Conservation (phyloP, 1,140 invertebrate genomes). For the Cataglyphis hispanica region DNA sequence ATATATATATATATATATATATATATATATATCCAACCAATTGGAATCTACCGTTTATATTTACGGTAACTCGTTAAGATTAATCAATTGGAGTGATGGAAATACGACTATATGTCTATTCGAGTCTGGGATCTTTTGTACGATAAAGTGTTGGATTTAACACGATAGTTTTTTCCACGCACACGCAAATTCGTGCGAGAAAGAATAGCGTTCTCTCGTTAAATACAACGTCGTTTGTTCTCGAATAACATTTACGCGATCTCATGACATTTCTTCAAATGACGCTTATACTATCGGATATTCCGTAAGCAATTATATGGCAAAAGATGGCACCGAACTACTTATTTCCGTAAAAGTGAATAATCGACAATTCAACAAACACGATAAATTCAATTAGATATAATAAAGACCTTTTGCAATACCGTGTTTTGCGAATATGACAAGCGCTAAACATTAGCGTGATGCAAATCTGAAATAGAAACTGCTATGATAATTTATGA, state of each 20-base stretch:
- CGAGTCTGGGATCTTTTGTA: constrained; percentile 33
- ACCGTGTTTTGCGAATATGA: not conserved
- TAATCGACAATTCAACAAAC: constrained; percentile 28
- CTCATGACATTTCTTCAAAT: constrained; percentile 12
- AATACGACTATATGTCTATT: constrained; percentile 23
- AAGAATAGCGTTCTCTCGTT: constrained; percentile 22
- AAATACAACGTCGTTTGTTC: constrained; percentile 29
- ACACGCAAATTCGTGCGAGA: not conserved
- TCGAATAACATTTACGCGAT: constrained; percentile 25
- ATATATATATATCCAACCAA: constrained; percentile 31
- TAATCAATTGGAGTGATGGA: constrained; percentile 25
- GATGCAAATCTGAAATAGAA: not conserved
- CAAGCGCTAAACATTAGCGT: constrained; percentile 15
- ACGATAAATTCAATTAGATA: constrained; percentile 40
- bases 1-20: too few species aligned
- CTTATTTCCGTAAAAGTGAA: constrained; percentile 38
- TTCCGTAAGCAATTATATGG: constrained; percentile 46
- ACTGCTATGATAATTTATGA: not conserved
- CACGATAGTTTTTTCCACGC: not conserved
- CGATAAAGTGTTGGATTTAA: constrained; percentile 44
- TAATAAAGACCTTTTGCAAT: constrained; percentile 45
- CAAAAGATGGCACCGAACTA: constrained; percentile 52
- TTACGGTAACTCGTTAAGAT: constrained; percentile 28
- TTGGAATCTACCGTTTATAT: constrained; percentile 38
- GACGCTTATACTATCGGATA: constrained; percentile 28